phyloP scores from a whole-genome alignment of 2,888 invertebrate genomes.

The Cheilosia variabilis region DNA sequence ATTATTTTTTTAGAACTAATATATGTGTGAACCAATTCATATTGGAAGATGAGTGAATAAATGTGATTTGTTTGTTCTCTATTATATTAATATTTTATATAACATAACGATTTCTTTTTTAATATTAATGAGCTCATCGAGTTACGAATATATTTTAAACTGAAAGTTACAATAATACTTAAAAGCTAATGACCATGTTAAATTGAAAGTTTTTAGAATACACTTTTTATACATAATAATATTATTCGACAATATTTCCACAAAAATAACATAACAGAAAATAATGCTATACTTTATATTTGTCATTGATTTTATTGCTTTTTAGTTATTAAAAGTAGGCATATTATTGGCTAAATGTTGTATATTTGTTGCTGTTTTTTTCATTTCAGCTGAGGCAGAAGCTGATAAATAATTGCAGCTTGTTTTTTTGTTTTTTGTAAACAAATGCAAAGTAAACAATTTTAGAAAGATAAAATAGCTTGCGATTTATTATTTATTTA shows the following conservation, averaged over 20 bases:
- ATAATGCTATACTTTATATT: not conserved
- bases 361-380: constrained; percentile 14
- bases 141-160: not conserved
- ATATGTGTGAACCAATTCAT: constrained; percentile 14
- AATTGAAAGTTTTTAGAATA: constrained; percentile 34
- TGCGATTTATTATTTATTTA: constrained; percentile 16
- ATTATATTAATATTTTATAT: not conserved
- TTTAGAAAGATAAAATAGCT: not conserved
- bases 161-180: not conserved
- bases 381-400: constrained; percentile 36
- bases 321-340: constrained; percentile 49
- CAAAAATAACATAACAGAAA: constrained; percentile 4
- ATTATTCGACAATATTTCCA: constrained; percentile 4
- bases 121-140: constrained; percentile 39
- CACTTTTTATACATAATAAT: not conserved
- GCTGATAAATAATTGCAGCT: not conserved
- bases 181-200: constrained; percentile 30
- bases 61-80: constrained; percentile 20
- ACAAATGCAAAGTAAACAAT: constrained; percentile 5
- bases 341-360: constrained; percentile 10
- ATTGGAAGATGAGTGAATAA: constrained; percentile 61
- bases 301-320: constrained; percentile 52
- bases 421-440: constrained; percentile 2
- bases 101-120: not conserved
- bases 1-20: not conserved